Evolutionary conservation across 2,113 vertebrate genomes (phyloP).

Genomic region (Varanus salvator): DNA sequence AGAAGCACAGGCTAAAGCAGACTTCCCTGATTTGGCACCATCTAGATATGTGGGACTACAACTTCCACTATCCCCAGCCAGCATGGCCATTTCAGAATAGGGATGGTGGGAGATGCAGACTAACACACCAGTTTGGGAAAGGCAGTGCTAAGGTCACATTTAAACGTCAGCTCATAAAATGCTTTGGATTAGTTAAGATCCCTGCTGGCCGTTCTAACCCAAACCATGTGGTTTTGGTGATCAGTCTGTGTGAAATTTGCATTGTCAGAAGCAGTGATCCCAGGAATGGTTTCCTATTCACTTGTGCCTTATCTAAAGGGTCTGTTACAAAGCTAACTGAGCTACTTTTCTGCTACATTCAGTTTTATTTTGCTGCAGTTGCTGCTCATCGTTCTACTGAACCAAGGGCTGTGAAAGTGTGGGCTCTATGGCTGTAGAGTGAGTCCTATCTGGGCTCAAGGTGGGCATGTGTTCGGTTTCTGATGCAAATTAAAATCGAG

Average conservation of each 20-base stretch:
- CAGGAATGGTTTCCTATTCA: background rate
- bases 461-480: background rate
- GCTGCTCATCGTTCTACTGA: background rate
- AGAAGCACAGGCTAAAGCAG: too few relatives aligned
- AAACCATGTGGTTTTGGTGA: background rate
- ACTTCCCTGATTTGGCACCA: too few relatives aligned
- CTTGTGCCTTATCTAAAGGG: background rate
- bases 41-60: too few relatives aligned
- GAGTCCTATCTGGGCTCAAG: background rate
- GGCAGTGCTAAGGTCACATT: background rate
- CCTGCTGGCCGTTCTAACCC: background rate
- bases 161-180: background rate
- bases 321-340: background rate
- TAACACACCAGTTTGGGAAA: too few relatives aligned
- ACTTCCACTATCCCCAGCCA: too few relatives aligned
- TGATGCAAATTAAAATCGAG: background rate
- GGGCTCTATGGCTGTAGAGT: background rate
- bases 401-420: background rate
- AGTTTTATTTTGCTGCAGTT: background rate
- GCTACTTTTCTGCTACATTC: background rate
- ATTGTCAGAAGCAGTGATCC: background rate
- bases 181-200: background rate
- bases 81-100: too few relatives aligned
- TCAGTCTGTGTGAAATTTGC: background rate
- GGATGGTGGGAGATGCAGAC: too few relatives aligned